Conservation (phyloP, 1,140 invertebrate genomes). For the Drosophila truncata region DNA sequence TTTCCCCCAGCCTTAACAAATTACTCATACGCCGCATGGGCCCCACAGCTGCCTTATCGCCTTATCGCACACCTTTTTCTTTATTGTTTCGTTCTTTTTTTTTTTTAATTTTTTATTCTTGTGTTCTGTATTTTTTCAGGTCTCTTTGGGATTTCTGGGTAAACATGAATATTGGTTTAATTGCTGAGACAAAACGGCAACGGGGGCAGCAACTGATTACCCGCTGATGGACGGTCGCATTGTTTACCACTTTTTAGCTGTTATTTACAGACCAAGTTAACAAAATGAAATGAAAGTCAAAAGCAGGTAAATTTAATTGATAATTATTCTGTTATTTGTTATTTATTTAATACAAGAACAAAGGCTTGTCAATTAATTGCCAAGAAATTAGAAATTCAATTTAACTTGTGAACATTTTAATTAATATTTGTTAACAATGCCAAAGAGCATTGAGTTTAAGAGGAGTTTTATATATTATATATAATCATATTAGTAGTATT, state of each 20-base stretch:
- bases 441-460: too few relatives aligned
- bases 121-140: background rate
- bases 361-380: background rate
- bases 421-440: background rate
- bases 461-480: too few relatives aligned
- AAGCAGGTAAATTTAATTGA: background rate
- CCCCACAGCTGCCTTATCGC: constrained; percentile 39
- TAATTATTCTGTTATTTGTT: background rate
- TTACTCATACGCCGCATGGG: constrained; percentile 63
- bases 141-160: constrained; percentile 18
- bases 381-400: background rate
- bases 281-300: constrained; percentile 12
- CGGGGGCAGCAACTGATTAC: constrained; percentile 11
- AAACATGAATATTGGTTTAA: constrained; percentile 60
- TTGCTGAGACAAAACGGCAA: constrained; percentile 18
- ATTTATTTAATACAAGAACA: background rate
- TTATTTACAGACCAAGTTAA: background rate
- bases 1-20: constrained; percentile 18
- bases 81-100: constrained; percentile 7
- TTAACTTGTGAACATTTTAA: background rate
- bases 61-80: constrained; percentile 58
- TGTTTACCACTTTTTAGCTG: constrained; percentile 34
- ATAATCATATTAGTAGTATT: too few relatives aligned
- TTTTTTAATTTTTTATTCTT: background rate
- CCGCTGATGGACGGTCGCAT: constrained; percentile 67